phyloP scores from a whole-genome alignment of 2,113 vertebrate genomes.

The Muscicapa adusta region DNA sequence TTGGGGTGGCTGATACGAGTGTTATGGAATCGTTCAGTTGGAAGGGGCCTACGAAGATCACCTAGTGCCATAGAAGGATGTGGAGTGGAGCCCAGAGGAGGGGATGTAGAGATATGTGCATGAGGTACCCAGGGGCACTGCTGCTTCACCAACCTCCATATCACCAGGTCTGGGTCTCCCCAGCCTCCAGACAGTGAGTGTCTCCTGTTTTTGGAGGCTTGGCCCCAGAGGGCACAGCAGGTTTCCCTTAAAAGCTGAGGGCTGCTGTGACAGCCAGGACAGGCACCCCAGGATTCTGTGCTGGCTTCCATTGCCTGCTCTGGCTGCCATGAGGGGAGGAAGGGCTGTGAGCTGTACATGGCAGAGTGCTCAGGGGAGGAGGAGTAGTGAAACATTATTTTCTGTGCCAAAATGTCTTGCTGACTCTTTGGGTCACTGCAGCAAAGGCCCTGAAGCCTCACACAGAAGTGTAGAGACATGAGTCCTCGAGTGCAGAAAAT shows the following conservation, averaged over 20 bases:
- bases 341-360: background rate
- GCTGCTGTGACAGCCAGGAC: background rate
- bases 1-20: background rate
- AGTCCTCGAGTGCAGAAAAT: background rate
- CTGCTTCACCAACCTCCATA: rapidly evolving
- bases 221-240: background rate
- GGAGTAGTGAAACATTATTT: background rate
- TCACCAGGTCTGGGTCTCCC: background rate
- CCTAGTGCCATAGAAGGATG: background rate
- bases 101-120: background rate
- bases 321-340: background rate
- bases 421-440: background rate
- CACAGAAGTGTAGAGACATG: rapidly evolving
- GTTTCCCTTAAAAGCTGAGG: background rate
- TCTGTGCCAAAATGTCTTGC: background rate
- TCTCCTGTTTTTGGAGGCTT: background rate
- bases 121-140: rapidly evolving
- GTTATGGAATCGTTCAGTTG: background rate
- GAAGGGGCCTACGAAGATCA: background rate
- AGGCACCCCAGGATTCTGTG: background rate
- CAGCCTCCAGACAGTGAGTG: background rate
- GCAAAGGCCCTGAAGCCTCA: background rate
- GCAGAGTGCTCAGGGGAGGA: background rate
- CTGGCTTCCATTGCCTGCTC: background rate
- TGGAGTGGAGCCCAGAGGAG: background rate